Evolutionary conservation across 1,140 invertebrate species (phyloP).

Genomic region (Delia radicum): DNA sequence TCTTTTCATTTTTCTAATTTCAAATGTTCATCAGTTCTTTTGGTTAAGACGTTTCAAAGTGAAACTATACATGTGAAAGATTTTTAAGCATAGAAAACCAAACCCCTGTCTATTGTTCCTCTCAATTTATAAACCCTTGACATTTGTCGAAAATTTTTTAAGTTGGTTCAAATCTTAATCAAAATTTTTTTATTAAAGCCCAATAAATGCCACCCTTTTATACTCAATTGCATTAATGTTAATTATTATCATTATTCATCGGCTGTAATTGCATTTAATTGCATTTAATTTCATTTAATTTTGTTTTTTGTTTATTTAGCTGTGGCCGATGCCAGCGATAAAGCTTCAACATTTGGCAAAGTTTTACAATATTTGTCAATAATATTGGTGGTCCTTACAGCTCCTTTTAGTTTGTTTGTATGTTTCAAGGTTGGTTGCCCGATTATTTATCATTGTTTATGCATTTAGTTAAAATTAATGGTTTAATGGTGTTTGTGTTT

Average conservation of each 20-base stretch:
- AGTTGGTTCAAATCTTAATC: too few relatives aligned
- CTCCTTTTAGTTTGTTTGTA: slow-evolving; percentile 92
- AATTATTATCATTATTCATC: background rate
- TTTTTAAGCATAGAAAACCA: too few relatives aligned
- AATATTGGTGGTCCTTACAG: slow-evolving; percentile 82
- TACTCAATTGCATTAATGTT: background rate
- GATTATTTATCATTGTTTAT: background rate
- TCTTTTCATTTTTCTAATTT: too few relatives aligned
- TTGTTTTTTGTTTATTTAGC: slow-evolving; percentile 55
- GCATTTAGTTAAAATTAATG: background rate
- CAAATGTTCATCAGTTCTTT: too few relatives aligned
- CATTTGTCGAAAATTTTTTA: too few relatives aligned
- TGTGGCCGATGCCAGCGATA: slow-evolving; percentile 66
- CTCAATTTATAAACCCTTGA: too few relatives aligned
- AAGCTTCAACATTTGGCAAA: slow-evolving; percentile 82
- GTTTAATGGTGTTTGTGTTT: background rate
- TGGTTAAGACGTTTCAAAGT: too few relatives aligned
- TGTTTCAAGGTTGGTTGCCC: slow-evolving; percentile 83
- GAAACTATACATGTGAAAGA: too few relatives aligned
- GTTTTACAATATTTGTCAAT: slow-evolving; percentile 84
- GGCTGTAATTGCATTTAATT: background rate
- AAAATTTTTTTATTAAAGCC: too few relatives aligned
- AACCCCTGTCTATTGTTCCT: too few relatives aligned
- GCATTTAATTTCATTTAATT: background rate
- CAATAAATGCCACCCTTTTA: too few relatives aligned